These are phyloP conservation scores for Hyalella azteca DNA, from an alignment of 2,888 invertebrate genomes.

Conservation along the genomic window DNA sequence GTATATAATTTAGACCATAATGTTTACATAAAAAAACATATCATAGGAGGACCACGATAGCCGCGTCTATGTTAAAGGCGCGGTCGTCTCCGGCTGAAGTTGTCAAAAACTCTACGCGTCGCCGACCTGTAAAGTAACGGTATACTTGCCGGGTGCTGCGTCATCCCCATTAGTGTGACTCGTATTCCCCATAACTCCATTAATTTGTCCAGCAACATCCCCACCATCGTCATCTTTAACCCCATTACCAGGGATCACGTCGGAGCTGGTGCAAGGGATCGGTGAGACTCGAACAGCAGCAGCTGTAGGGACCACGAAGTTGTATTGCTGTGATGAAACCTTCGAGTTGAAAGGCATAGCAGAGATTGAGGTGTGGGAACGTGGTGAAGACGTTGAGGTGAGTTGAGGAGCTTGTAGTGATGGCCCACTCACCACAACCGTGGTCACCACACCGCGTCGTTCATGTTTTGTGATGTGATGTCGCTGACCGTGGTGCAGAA, in stretches of 20 bases:
- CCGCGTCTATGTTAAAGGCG: no score
- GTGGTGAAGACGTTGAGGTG: not conserved
- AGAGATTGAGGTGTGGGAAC: not conserved
- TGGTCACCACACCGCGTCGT: constrained; percentile 7
- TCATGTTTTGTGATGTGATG: constrained; percentile 19
- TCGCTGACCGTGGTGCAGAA: constrained; percentile 11
- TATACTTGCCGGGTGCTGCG: not conserved
- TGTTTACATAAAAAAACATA: no score
- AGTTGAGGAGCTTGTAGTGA: not conserved
- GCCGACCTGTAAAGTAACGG: constrained; percentile 1
- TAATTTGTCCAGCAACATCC: not conserved
- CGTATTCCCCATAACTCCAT: not conserved
- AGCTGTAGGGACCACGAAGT: not conserved
- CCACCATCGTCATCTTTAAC: not conserved
- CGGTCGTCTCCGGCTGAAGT: no score
- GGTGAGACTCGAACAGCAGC: not conserved
- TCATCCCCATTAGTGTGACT: not conserved
- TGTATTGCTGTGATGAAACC: not conserved
- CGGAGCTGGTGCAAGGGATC: not conserved
- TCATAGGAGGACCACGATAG: no score
- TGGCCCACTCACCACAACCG: constrained; percentile 9
- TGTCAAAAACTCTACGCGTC: no score
- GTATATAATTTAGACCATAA: no score
- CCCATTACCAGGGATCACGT: no score
- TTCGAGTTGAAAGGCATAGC: not conserved